phyloP scores from a whole-genome alignment of 2,113 vertebrate genomes.

The Antigone vipio region DNA sequence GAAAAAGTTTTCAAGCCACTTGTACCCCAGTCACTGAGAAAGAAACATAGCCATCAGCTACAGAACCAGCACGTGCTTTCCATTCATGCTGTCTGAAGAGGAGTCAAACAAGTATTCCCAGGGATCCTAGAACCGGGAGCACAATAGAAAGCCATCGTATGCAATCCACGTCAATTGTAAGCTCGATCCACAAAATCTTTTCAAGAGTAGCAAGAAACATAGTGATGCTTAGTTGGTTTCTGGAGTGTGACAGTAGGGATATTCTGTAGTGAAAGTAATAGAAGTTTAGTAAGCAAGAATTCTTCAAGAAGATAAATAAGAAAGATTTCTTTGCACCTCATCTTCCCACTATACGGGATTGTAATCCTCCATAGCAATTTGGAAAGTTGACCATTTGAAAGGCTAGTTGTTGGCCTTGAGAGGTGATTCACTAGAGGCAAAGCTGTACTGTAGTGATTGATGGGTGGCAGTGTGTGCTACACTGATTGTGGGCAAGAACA shows the following conservation, averaged over 20 bases:
- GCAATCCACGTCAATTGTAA: neutral
- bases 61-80: neutral
- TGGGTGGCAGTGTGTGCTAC: neutral
- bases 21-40: neutral
- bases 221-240: neutral
- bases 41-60: neutral
- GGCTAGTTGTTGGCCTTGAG: neutral
- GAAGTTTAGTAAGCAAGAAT: neutral
- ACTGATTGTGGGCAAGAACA: neutral
- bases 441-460: neutral
- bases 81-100: neutral
- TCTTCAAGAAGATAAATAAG: neutral
- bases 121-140: neutral
- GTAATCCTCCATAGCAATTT: neutral
- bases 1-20: neutral
- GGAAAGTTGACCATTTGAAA: neutral
- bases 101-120: neutral
- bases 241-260: neutral
- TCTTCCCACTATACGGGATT: neutral
- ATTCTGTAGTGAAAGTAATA: neutral
- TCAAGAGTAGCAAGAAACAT: neutral
- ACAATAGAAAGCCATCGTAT: neutral
- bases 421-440: neutral
- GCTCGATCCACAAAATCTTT: neutral
- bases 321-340: neutral